Base-by-base conservation (phyloP, 2,888 invertebrate genomes). In the Hyalella azteca region DNA sequence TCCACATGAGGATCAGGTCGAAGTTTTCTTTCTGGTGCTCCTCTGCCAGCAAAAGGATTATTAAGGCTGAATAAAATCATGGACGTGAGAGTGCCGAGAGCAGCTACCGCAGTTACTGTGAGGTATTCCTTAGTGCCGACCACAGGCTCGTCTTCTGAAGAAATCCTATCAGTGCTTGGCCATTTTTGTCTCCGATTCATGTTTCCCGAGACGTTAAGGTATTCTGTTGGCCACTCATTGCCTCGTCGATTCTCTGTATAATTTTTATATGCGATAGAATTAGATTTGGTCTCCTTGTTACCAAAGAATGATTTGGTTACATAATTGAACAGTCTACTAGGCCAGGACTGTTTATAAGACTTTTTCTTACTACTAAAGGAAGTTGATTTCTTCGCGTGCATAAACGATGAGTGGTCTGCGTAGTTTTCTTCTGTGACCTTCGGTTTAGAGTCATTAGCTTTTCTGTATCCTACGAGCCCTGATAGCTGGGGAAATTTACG, bases 41-140 rank as follows among this genome's bases (percentile, higher is more conserved):
- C 36, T n/a, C 66, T 32, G 19, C 66, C 66, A 0, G 36, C 66
- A 15, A 66, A 66, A 32, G 66, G 66, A 66, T 66, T 66, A 13
- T 36, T 66, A 9, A 66, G n/a, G 19, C 66, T 66, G 39, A 66
- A 66, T 5, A 66, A 29, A 36, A 66, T 36, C 66, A 66, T 36
- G 36, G 66, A 66, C 1, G 66, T 36, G 66, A 66, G 66, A n/a
- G 66, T 66, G 1, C 66, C 66, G 13, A 66, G 36, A 36, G 66
- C 66, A 15, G 66, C 66, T 5, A 66, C 39, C 19, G 66, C 66
- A 36, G 66, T 66, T 3, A 66, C 66, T 13, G 66, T 66, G 15
- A 66, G 5, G n/a, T 66, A 66, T 19, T 66, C 66, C 19, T 1
- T 13, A 29, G 11, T 66, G 19, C 36, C 39, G 4, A 39, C 66